Evolutionary conservation across 2,113 vertebrate genomes (phyloP).

Genomic region (Tachysurus vachellii): DNA sequence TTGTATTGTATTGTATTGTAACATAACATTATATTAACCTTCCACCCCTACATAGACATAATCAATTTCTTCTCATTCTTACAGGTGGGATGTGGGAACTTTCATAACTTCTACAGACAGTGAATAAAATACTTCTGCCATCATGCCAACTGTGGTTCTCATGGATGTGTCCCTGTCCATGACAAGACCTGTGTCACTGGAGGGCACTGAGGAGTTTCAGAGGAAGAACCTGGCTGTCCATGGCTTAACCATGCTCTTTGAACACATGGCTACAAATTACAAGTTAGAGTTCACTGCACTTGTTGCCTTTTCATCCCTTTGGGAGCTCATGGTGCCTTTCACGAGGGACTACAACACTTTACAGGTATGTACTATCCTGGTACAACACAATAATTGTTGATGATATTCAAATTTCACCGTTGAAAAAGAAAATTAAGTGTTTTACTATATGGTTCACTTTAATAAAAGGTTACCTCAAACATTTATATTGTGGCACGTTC

Average conservation of each 20-base stretch:
- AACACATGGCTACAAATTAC: slow-evolving; percentile 98
- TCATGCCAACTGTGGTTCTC: slow-evolving; percentile 94
- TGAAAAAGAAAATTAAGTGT: background rate
- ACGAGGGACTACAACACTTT: slow-evolving; percentile 96
- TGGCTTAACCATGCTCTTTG: slow-evolving; percentile 95
- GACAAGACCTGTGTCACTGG: slow-evolving; percentile 89
- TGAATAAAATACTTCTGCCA: slow-evolving; percentile 20
- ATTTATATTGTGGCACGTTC: background rate
- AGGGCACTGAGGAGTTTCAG: slow-evolving; percentile 92
- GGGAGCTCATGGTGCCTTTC: slow-evolving; percentile 95
- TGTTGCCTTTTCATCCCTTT: slow-evolving; percentile 93
- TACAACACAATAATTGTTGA: background rate
- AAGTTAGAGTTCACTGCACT: slow-evolving; percentile 93
- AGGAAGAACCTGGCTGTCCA: slow-evolving; percentile 94
- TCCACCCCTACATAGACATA: background rate
- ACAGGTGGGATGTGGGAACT: slow-evolving; percentile 3
- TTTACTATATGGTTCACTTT: background rate
- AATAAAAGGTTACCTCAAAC: background rate
- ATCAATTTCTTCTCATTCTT: background rate
- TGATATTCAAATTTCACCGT: background rate
- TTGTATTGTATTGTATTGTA: background rate
- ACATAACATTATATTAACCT: background rate
- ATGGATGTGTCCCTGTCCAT: slow-evolving; percentile 99
- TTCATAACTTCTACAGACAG: background rate
- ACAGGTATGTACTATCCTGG: slow-evolving; percentile 75